phyloP scores from a whole-genome alignment of 2,888 invertebrate species.

The Rotaria macrura region DNA sequence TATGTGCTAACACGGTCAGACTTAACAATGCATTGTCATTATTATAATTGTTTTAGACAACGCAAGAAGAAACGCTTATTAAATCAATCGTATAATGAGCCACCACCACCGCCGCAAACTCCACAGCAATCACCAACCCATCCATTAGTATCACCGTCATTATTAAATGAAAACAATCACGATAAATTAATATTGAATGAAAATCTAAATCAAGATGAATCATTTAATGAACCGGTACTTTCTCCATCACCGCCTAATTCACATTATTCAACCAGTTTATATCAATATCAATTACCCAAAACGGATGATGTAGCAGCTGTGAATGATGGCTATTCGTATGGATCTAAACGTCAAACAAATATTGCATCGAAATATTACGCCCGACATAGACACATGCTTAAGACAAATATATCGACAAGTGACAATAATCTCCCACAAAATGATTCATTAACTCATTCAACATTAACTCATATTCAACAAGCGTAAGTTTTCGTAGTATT shows the following conservation, averaged over 20 bases:
- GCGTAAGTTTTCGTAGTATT: neutral
- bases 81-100: neutral
- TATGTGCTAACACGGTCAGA: neutral
- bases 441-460: neutral
- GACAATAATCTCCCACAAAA: neutral
- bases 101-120: neutral
- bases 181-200: neutral
- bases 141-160: neutral
- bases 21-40: neutral
- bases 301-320: neutral
- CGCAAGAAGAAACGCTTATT: neutral
- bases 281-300: neutral
- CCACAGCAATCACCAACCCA: neutral
- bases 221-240: neutral
- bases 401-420: neutral
- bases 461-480: neutral
- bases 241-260: neutral
- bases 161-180: neutral
- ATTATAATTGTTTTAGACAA: neutral
- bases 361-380: slow-evolving; percentile 14
- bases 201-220: neutral
- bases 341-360: neutral
- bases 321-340: neutral
- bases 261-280: neutral
- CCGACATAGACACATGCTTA: neutral